These are phyloP conservation scores for Agonopterix heracliana DNA, from an alignment of 2,888 invertebrate genomes.

Conservation along the genomic window DNA sequence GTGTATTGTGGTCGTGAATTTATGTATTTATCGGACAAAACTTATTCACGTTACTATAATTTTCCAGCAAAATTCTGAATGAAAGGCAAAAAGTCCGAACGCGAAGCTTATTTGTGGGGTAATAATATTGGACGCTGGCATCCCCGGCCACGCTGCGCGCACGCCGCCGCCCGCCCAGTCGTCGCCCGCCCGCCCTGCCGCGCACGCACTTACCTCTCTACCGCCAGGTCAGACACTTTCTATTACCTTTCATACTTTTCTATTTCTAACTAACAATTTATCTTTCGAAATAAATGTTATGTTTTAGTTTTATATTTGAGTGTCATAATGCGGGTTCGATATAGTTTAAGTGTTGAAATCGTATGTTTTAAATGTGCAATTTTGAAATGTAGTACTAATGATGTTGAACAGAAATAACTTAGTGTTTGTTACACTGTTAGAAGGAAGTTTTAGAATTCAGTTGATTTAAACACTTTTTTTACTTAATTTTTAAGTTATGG, in stretches of 20 bases:
- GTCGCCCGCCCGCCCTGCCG: constrained; percentile 62
- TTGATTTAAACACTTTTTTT: background rate
- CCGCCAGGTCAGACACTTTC: constrained; percentile 40
- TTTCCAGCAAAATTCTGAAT: too few relatives aligned
- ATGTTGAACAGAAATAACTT: constrained; percentile 31
- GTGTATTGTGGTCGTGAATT: too few relatives aligned
- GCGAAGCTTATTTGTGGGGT: too few relatives aligned
- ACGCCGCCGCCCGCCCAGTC: constrained; percentile 71
- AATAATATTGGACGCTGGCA: background rate
- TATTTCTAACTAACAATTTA: too few relatives aligned
- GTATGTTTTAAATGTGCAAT: constrained; percentile 2
- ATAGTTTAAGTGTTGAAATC: too few relatives aligned
- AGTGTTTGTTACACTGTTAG: constrained; percentile 6
- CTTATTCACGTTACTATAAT: too few relatives aligned
- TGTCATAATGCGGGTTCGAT: too few relatives aligned
- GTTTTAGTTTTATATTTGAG: too few relatives aligned
- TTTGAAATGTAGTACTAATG: constrained; percentile 13
- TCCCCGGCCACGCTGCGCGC: constrained; percentile 24
- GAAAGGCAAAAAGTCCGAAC: too few relatives aligned
- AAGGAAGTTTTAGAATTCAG: constrained; percentile 2
- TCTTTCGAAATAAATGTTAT: too few relatives aligned
- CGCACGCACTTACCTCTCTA: constrained; percentile 40
- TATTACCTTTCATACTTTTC: background rate
- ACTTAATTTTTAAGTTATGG: too few relatives aligned
- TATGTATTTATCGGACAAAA: too few relatives aligned